Evolutionary conservation across 1,140 invertebrate species (phyloP).

Genomic region (Thaumetopoea pityocampa): DNA sequence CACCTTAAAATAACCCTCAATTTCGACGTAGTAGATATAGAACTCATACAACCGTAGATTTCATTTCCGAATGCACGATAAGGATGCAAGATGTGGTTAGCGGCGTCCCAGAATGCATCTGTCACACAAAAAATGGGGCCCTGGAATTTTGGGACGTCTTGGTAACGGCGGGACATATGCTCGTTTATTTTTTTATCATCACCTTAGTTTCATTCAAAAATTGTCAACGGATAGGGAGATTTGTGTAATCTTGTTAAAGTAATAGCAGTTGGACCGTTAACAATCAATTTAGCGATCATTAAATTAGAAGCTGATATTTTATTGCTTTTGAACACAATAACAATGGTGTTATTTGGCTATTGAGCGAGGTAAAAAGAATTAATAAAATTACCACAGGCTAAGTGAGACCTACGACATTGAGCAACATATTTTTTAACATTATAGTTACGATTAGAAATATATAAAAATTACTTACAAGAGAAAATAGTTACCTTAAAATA

Average conservation of each 20-base stretch:
- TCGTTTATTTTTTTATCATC: constrained; percentile 60
- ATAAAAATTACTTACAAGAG: no score
- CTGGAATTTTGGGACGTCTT: constrained; percentile 70
- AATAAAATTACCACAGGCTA: background rate
- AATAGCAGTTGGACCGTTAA: constrained; percentile 46
- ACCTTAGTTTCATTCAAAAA: constrained; percentile 70
- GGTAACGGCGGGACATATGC: constrained; percentile 51
- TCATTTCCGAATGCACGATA: constrained; percentile 57
- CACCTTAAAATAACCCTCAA: constrained; percentile 67
- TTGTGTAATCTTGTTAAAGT: constrained; percentile 73
- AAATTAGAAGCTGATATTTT: constrained; percentile 28
- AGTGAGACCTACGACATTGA: background rate
- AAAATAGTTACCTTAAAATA: no score
- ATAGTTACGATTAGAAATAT: constrained; percentile 1
- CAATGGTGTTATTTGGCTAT: background rate
- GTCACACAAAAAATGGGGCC: constrained; percentile 68
- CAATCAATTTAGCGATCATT: constrained; percentile 40
- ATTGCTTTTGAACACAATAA: constrained; percentile 14
- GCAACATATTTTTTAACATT: constrained; percentile 8
- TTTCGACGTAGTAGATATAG: constrained; percentile 50
- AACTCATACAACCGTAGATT: constrained; percentile 39
- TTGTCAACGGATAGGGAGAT: constrained; percentile 62
- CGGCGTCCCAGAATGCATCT: constrained; percentile 70
- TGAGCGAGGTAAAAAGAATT: background rate
- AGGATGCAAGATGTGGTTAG: constrained; percentile 69